These are phyloP conservation scores for Tauraco erythrolophus DNA, from an alignment of 2,113 vertebrate species.

Conservation along the genomic window DNA sequence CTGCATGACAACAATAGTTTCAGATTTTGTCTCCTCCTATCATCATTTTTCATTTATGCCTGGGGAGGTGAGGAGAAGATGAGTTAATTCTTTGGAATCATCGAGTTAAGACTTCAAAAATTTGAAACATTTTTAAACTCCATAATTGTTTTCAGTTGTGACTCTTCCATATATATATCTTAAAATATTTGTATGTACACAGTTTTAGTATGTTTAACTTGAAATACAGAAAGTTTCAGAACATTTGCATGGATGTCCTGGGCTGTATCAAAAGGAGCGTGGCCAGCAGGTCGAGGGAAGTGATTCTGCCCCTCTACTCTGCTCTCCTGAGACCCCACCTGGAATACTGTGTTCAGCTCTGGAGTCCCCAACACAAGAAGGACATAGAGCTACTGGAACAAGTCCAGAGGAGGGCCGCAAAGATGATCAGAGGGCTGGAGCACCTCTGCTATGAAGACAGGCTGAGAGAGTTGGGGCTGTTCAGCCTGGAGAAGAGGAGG, in stretches of 20 bases:
- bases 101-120: background rate
- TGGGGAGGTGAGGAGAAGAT: background rate
- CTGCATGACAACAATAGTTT: background rate
- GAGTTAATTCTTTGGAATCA: background rate
- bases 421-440: too few species aligned
- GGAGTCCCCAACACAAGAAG: too few species aligned
- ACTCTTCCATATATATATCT: background rate
- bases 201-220: background rate
- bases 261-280: too few species aligned
- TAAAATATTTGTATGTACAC: background rate
- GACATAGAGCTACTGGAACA: too few species aligned
- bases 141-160: background rate
- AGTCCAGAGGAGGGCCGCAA: too few species aligned
- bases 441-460: too few species aligned
- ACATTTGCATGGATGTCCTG: background rate
- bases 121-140: background rate
- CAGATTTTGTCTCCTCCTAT: background rate
- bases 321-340: too few species aligned
- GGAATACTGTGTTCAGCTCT: too few species aligned
- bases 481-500: too few species aligned
- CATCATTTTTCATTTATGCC: background rate
- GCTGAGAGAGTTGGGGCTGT: too few species aligned
- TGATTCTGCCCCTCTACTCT: too few species aligned
- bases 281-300: too few species aligned
- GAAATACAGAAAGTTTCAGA: background rate